Percentiles rank a stretch among this genome's conserved stretches.
Conservation (phyloP, 1,140 invertebrate species). For the Wiebesia pumilae region DNA sequence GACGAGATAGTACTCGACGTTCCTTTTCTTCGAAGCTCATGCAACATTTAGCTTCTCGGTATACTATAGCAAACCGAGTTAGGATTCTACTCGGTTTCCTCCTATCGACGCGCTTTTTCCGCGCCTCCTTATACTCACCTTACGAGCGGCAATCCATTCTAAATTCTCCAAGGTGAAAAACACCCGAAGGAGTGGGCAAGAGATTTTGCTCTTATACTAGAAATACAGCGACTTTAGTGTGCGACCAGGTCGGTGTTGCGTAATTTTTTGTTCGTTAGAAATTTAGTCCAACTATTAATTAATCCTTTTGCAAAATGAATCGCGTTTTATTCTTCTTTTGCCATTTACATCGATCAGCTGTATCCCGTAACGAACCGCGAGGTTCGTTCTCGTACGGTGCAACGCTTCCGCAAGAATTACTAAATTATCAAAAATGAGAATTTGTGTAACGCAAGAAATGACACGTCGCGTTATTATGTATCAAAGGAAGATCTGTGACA, state of each 20-base stretch:
- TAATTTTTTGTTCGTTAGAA: constrained; percentile 3
- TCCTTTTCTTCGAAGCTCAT: constrained; percentile 57
- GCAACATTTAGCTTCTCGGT: constrained; percentile 64
- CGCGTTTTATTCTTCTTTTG: too few relatives aligned
- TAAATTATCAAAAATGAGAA: too few relatives aligned
- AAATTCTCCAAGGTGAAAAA: constrained; percentile 33
- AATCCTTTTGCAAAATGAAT: not conserved
- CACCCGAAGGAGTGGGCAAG: not conserved
- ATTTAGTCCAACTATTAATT: not conserved
- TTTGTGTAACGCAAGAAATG: too few relatives aligned
- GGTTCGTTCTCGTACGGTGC: too few relatives aligned
- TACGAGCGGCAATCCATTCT: constrained; percentile 33
- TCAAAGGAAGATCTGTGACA: too few relatives aligned
- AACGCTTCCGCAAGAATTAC: too few relatives aligned
- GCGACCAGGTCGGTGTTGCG: too few relatives aligned
- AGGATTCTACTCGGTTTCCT: not conserved
- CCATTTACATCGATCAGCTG: too few relatives aligned
- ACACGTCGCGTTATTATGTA: too few relatives aligned
- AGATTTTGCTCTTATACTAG: constrained; percentile 1
- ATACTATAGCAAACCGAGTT: constrained; percentile 38
- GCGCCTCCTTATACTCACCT: constrained; percentile 30
- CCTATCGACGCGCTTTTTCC: constrained; percentile 21
- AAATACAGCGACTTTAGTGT: not conserved
- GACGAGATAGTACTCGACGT: not conserved
- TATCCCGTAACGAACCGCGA: too few relatives aligned